phyloP scores from a whole-genome alignment of 2,888 invertebrate species.

The Drosophila paranaensis region DNA sequence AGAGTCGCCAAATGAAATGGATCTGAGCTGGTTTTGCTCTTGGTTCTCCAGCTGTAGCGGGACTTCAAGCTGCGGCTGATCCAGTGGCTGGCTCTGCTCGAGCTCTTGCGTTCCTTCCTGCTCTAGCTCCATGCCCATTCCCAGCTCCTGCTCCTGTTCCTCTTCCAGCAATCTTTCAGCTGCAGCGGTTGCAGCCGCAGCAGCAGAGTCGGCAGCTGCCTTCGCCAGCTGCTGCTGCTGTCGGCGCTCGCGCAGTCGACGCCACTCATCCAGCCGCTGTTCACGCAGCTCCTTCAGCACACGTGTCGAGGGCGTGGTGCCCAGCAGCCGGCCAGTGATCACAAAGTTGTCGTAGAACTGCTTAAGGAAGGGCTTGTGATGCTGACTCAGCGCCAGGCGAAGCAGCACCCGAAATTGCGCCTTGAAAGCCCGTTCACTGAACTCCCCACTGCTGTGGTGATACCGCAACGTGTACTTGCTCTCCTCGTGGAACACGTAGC shows the following conservation, averaged over 20 bases:
- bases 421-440: conserved; percentile 83
- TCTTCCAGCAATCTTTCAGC: conserved; percentile 3
- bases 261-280: conserved; percentile 77
- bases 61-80: conserved; percentile 36
- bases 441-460: conserved; percentile 82
- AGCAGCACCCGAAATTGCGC: conserved; percentile 83
- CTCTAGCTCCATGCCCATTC: conserved; percentile 22
- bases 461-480: conserved; percentile 80
- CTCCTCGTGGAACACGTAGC: conserved; percentile 82
- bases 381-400: conserved; percentile 81
- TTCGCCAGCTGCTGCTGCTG: conserved; percentile 52
- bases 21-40: conserved; percentile 49
- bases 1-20: conserved; percentile 77
- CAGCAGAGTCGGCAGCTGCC: conserved; percentile 28
- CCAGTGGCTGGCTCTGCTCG: conserved; percentile 22
- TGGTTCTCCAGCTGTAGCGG: conserved; percentile 43
- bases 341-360: conserved; percentile 83
- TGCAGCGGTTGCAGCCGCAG: conserved; percentile 27
- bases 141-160: conserved; percentile 28
- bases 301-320: conserved; percentile 80
- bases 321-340: conserved; percentile 77
- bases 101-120: not conserved
- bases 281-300: conserved; percentile 75
- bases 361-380: conserved; percentile 83
- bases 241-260: conserved; percentile 57